A percentile compares a stretch with the other conserved stretches of the same genome.
phyloP scores from a whole-genome alignment of 1,140 invertebrate species.

The Drosophila sp. region DNA sequence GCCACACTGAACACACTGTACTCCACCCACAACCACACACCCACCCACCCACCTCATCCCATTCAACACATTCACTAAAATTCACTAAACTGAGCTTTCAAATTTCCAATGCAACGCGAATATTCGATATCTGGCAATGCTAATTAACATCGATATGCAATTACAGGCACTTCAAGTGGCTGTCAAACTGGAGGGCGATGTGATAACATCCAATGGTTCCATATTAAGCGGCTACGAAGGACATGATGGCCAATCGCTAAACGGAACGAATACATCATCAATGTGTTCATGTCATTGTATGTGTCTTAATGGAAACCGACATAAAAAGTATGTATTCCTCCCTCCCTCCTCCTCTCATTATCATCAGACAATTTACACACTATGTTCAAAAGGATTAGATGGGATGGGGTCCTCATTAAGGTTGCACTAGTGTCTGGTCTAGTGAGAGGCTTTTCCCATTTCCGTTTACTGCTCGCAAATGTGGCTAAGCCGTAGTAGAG shows the following conservation, averaged over 20 bases:
- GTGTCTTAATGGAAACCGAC: conserved; percentile 86
- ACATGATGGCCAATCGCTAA: conserved; percentile 85
- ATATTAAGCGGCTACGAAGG: conserved; percentile 89
- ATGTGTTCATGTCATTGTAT: conserved; percentile 92
- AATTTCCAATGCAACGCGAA: conserved; percentile 27
- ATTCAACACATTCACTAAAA: conserved; percentile 18
- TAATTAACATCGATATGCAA: conserved; percentile 33
- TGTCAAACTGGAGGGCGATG: conserved; percentile 96
- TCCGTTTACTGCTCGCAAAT: background rate
- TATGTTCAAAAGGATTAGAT: conserved; percentile 5
- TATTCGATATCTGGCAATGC: conserved; percentile 15
- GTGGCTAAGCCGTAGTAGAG: background rate
- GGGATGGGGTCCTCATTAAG: background rate
- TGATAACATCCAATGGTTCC: conserved; percentile 95
- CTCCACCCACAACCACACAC: conserved; percentile 12
- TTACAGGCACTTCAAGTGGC: conserved; percentile 92
- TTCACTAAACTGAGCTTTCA: conserved; percentile 30
- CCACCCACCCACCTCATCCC: background rate
- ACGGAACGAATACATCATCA: conserved; percentile 87
- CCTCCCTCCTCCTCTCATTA: background rate
- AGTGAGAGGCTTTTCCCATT: background rate
- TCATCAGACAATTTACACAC: conserved; percentile 16
- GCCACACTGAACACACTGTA: conserved; percentile 45
- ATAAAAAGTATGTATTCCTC: conserved; percentile 83
- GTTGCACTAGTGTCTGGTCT: background rate